Base-by-base conservation (phyloP, 2,888 invertebrate species). In the Meiosimyza platycephala region DNA sequence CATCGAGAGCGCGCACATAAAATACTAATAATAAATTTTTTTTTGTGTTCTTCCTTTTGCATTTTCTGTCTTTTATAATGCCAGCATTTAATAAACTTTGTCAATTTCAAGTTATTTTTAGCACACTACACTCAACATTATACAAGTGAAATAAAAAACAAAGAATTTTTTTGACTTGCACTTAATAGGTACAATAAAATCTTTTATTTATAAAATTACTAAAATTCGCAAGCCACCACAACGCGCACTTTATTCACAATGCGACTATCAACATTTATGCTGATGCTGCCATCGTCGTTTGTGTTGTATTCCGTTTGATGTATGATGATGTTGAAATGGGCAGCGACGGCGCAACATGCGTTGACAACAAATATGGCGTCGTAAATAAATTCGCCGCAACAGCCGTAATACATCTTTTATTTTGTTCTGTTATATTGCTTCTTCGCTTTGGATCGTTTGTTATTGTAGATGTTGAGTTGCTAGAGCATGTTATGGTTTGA, bases 291-390 rank as follows among this genome's bases (percentile, higher is more conserved):
- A 55, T 72, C n/a, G 13, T 18, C 33, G 48, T 3, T 4, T 47
- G 48, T 63, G 28, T n/a, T 18, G 47, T 52, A 40, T 15, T 40
- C 47, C 28, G 40, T 15, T 57, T 65, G 54, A 66, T 66, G 55
- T 13, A 60, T 55, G 73, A 59, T 48, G 54, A 15, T 16, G 62
- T 22, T 51, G 67, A n/a, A 40, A 18, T 50, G 51, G 15, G 51
- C 47, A 9, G 67, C 69, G 60, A 60, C 60, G 62, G 51, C 69
- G 60, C 22, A 18, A 63, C 22, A 40, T 68, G 15, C 55, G 18
- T 60, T 74, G 72, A 79, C 78, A 81, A 79, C 79, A 82, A 82
- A 82, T 80, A 81, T 81, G 81, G 82, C 81, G 80, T 81, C 81
- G 78, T 80, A 80, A 80, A 81, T 80, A 75, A 77, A 77, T 78